Conservation (phyloP, 1,140 invertebrate genomes). For the Drosophila athabasca region DNA sequence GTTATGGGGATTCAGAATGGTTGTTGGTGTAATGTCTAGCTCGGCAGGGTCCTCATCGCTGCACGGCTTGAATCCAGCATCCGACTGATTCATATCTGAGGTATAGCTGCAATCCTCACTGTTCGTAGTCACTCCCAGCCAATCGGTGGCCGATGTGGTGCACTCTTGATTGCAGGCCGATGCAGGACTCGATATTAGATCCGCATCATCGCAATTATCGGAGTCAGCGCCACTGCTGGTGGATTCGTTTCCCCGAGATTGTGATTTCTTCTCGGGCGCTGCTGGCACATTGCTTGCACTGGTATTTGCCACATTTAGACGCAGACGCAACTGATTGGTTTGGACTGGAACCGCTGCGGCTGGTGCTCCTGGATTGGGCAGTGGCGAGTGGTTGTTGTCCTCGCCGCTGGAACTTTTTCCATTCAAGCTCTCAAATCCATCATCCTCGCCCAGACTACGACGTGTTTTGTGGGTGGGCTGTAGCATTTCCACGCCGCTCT, state of each 20-base stretch:
- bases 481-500: conserved; percentile 1
- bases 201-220: conserved; percentile 85
- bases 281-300: conserved; percentile 19
- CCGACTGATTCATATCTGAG: conserved; percentile 88
- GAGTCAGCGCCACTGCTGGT: conserved; percentile 83
- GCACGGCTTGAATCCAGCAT: conserved; percentile 83
- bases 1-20: conserved; percentile 88
- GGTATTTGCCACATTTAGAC: conserved; percentile 47
- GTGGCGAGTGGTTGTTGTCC: conserved; percentile 83
- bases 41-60: conserved; percentile 86
- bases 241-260: conserved; percentile 35
- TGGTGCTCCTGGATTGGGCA: conserved; percentile 31
- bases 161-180: conserved; percentile 72
- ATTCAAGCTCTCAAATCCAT: conserved; percentile 94
- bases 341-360: conserved; percentile 18
- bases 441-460: conserved; percentile 87
- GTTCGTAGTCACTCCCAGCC: conserved; percentile 93
- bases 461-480: conserved; percentile 36
- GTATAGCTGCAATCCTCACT: conserved; percentile 93
- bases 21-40: conserved; percentile 89
- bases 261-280: conserved; percentile 30
- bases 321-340: conserved; percentile 63
- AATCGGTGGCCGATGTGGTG: conserved; percentile 90
- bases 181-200: conserved; percentile 84
- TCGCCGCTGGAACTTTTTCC: conserved; percentile 91